Evolutionary conservation across 2,888 invertebrate species (phyloP).

Genomic region (Papilio gigon): DNA sequence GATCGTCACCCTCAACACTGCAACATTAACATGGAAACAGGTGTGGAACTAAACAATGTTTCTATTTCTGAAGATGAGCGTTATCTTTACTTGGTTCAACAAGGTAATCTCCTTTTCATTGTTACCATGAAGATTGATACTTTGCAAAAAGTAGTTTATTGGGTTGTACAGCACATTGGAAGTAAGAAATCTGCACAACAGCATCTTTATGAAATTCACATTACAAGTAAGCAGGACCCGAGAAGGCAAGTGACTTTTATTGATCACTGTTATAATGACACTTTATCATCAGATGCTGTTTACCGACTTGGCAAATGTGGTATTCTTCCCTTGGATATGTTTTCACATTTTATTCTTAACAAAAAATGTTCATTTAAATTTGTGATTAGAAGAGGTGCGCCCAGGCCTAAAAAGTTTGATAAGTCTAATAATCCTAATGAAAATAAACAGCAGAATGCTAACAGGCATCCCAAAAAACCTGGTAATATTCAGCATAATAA

Average conservation of each 20-base stretch:
- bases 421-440: slow-evolving; percentile 40
- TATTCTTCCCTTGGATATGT: slow-evolving; percentile 61
- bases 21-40: slow-evolving; percentile 59
- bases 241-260: slow-evolving; percentile 64
- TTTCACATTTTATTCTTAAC: slow-evolving; percentile 63
- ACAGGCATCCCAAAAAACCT: slow-evolving; percentile 13
- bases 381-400: slow-evolving; percentile 57
- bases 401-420: slow-evolving; percentile 48
- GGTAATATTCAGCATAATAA: slow-evolving; percentile 18
- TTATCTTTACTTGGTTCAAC: slow-evolving; percentile 52
- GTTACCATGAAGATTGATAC: slow-evolving; percentile 70
- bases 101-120: slow-evolving; percentile 66
- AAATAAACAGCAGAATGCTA: slow-evolving; percentile 28
- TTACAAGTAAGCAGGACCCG: slow-evolving; percentile 63
- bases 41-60: slow-evolving; percentile 58
- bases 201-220: slow-evolving; percentile 69
- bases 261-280: slow-evolving; percentile 72
- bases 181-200: slow-evolving; percentile 64
- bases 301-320: slow-evolving; percentile 67
- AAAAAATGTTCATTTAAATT: slow-evolving; percentile 64
- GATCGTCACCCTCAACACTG: slow-evolving; percentile 64
- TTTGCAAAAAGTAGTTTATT: slow-evolving; percentile 68
- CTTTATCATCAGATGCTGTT: slow-evolving; percentile 66
- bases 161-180: slow-evolving; percentile 71
- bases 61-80: slow-evolving; percentile 51